A percentile compares a stretch with the other conserved stretches of the same genome.
phyloP scores from a whole-genome alignment of 2,797 vertebrate genomes.

The Eulemur mongoz region DNA sequence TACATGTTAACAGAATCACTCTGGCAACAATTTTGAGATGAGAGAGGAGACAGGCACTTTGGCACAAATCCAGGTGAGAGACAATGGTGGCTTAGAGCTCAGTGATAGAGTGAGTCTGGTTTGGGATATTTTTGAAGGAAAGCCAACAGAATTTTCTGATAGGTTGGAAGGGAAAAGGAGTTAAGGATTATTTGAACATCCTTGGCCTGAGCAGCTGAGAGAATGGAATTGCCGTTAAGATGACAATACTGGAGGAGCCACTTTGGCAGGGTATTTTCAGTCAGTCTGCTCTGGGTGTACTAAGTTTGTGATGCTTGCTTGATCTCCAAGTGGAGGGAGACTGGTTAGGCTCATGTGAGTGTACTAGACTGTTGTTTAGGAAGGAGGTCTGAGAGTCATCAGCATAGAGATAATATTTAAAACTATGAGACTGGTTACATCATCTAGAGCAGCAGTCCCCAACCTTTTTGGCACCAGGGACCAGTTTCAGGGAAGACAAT shows the following conservation, averaged over 20 bases:
- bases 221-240: background rate
- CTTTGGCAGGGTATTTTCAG: background rate
- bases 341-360: background rate
- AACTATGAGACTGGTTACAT: background rate
- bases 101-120: background rate
- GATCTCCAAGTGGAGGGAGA: background rate
- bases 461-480: no score
- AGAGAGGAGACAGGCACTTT: background rate
- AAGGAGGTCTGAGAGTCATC: background rate
- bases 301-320: background rate
- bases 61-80: background rate
- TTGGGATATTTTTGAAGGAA: slow-evolving; percentile 13
- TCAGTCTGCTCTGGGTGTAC: background rate
- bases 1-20: background rate
- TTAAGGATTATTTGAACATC: background rate
- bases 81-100: background rate
- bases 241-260: background rate
- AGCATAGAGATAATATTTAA: background rate
- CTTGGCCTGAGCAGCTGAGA: background rate
- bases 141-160: slow-evolving; percentile 18
- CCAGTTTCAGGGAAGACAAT: no score
- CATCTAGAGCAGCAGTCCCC: background rate
- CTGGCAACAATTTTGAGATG: background rate
- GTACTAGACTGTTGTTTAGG: background rate
- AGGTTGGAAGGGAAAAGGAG: background rate